Evolutionary conservation across 1,140 invertebrate species (phyloP).

Genomic region (Carcinoscorpius rotundicauda): DNA sequence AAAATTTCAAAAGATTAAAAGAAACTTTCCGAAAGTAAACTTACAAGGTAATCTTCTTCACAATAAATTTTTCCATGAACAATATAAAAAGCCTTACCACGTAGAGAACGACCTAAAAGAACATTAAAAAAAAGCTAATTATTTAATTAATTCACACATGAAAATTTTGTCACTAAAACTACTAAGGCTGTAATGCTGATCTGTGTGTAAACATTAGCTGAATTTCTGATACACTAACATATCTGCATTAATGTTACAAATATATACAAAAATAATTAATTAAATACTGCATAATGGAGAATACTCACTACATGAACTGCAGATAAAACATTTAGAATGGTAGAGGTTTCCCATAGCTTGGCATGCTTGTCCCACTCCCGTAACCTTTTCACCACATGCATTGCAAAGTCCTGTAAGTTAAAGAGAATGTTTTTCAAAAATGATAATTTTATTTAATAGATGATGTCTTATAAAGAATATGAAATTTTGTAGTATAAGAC

Average conservation of each 20-base stretch:
- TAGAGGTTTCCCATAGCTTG: constrained; percentile 98
- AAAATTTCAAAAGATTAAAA: no score
- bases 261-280: neutral
- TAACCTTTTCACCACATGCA: constrained; percentile 88
- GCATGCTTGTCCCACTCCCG: constrained; percentile 86
- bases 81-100: constrained; percentile 97
- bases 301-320: constrained; percentile 76
- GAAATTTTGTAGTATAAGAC: no score
- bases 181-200: no score
- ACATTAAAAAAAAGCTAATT: neutral
- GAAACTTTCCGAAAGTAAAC: constrained; percentile 12
- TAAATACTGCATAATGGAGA: constrained; percentile 1
- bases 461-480: no score
- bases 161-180: no score
- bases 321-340: constrained; percentile 96
- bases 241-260: no score
- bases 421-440: no score
- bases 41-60: constrained; percentile 93
- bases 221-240: no score
- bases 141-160: neutral
- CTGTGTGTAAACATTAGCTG: no score
- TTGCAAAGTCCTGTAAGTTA: constrained; percentile 63
- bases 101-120: constrained; percentile 52
- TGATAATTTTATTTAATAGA: no score
- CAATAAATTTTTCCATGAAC: constrained; percentile 94